Conservation (phyloP, 2,888 invertebrate species). For the Anarsia innoxiella region DNA sequence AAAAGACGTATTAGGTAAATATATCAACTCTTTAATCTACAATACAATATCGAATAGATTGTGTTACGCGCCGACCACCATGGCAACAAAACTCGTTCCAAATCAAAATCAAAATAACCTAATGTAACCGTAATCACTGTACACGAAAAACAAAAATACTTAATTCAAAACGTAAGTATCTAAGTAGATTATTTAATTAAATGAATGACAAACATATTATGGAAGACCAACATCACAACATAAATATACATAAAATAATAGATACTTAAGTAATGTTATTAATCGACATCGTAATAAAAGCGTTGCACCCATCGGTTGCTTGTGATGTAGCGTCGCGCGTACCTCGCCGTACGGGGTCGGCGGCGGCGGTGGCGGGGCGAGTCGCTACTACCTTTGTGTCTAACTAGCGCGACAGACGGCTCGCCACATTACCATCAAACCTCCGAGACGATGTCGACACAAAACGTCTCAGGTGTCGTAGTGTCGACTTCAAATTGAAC, state of each 20-base stretch:
- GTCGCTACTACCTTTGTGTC: background rate
- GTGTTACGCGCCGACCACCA: constrained; percentile 18
- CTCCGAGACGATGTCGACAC: too few species aligned
- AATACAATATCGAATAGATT: constrained; percentile 28
- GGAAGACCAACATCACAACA: constrained; percentile 75
- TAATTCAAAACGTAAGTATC: too few species aligned
- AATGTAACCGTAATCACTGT: constrained; percentile 53
- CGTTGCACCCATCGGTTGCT: constrained; percentile 37
- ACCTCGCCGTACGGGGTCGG: background rate
- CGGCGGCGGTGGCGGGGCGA: background rate
- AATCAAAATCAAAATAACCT: constrained; percentile 25
- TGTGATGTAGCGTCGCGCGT: background rate
- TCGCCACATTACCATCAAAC: too few species aligned
- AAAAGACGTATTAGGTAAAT: constrained; percentile 8
- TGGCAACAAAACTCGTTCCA: background rate
- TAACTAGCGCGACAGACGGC: too few species aligned
- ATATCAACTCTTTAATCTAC: constrained; percentile 17
- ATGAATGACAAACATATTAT: constrained; percentile 51
- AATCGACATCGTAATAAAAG: constrained; percentile 33
- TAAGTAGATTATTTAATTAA: too few species aligned
- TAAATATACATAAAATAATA: constrained; percentile 64
- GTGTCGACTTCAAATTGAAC: too few species aligned
- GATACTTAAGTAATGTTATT: too few species aligned
- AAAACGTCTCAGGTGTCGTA: too few species aligned
- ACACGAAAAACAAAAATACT: constrained; percentile 44